phyloP scores from a whole-genome alignment of 1,140 invertebrate genomes.

The Patella vulgata region DNA sequence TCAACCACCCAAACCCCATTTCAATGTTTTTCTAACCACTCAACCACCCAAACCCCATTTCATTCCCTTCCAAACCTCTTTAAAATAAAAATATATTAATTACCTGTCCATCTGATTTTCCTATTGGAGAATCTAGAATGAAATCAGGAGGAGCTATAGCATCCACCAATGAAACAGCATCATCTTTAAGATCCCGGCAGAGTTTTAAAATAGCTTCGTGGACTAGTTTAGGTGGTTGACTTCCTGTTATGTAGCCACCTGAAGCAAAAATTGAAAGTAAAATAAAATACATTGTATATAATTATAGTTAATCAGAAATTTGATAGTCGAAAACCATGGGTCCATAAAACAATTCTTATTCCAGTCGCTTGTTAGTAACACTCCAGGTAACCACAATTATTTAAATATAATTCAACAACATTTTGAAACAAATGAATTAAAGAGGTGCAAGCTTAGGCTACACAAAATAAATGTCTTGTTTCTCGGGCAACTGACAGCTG shows the following conservation, averaged over 20 bases:
- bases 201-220: constrained; percentile 72
- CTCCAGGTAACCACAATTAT: no score
- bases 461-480: no score
- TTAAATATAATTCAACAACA: no score
- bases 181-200: constrained; percentile 75
- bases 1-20: no score
- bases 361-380: no score
- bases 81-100: constrained; percentile 2
- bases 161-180: constrained; percentile 84
- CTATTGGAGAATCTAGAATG: constrained; percentile 63
- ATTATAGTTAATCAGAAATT: background rate
- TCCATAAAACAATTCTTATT: no score
- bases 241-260: constrained; percentile 63
- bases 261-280: constrained; percentile 9
- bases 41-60: no score
- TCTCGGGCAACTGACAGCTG: no score
- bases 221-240: constrained; percentile 51
- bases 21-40: no score
- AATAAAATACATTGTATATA: background rate
- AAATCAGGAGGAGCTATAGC: constrained; percentile 87
- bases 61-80: no score
- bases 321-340: background rate
- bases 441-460: no score
- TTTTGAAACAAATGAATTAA: no score
- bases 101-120: constrained; percentile 62